phyloP scores from a whole-genome alignment of 2,797 vertebrate genomes.

The Gallinago nigripennis region DNA sequence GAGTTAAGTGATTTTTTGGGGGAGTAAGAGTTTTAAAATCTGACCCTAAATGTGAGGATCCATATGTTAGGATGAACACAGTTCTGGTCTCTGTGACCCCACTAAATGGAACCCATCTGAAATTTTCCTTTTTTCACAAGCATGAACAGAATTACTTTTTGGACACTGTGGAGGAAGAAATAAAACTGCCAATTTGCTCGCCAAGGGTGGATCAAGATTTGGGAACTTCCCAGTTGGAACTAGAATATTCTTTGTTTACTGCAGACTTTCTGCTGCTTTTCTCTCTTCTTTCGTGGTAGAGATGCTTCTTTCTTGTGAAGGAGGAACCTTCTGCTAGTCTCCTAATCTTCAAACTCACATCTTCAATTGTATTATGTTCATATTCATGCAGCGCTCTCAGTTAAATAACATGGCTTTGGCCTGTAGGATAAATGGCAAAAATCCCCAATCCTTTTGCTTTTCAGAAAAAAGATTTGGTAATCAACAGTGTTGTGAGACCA shows the following conservation, averaged over 20 bases:
- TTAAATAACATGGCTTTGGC: background rate
- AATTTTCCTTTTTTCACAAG: background rate
- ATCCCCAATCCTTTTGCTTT: background rate
- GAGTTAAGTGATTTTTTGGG: background rate
- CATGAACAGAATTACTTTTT: background rate
- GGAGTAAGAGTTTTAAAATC: background rate
- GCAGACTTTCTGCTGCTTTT: background rate
- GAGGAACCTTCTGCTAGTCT: background rate
- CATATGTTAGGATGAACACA: background rate
- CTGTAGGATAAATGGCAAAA: background rate
- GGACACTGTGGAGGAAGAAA: background rate
- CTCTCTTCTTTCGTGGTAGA: background rate
- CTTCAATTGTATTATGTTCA: background rate
- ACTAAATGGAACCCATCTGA: background rate
- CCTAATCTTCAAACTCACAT: background rate
- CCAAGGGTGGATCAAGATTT: background rate
- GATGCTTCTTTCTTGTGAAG: background rate
- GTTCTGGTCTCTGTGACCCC: background rate
- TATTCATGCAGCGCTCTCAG: background rate
- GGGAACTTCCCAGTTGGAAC: background rate
- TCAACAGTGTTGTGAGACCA: background rate
- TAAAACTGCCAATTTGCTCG: background rate
- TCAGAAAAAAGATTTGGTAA: conserved; percentile 8
- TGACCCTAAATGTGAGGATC: background rate
- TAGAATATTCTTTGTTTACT: background rate